A percentile compares a stretch with the other conserved stretches of the same genome.
phyloP scores from a whole-genome alignment of 2,113 vertebrate species.

The Vulpes vulpes region DNA sequence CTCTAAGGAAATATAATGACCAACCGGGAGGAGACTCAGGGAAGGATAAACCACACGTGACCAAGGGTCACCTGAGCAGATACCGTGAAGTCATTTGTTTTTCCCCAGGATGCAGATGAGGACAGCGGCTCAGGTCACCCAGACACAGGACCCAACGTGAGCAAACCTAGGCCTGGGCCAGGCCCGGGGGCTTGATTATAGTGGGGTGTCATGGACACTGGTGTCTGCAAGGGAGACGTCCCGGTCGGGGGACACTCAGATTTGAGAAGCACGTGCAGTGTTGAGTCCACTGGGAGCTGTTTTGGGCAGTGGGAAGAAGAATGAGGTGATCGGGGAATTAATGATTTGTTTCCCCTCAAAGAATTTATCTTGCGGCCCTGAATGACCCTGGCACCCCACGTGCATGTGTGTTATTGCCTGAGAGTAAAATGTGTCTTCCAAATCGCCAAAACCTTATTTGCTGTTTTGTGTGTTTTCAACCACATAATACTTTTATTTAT shows the following conservation, averaged over 20 bases:
- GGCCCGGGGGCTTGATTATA: fast-evolving
- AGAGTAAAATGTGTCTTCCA: neutral
- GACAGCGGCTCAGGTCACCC: fast-evolving
- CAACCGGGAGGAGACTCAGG: neutral
- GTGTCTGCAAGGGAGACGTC: neutral
- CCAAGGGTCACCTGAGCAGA: neutral
- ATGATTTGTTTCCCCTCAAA: neutral
- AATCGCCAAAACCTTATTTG: neutral
- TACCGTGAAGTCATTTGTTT: neutral
- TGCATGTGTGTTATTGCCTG: neutral
- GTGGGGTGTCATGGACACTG: fast-evolving
- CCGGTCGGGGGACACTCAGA: neutral
- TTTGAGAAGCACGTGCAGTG: fast-evolving
- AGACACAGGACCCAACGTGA: fast-evolving
- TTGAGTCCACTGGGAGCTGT: neutral
- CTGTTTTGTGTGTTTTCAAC: neutral
- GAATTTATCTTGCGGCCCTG: neutral
- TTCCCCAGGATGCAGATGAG: too few species aligned
- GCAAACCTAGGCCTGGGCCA: fast-evolving
- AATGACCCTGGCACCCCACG: neutral
- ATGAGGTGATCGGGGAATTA: neutral
- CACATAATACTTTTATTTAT: neutral
- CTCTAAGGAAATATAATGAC: neutral
- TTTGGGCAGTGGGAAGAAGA: neutral
- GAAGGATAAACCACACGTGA: neutral